Evolutionary conservation across 2,113 vertebrate species (phyloP), one percentile per base, ranked within the genome.

Genomic region (Xiphophorus couchianus): DNA sequence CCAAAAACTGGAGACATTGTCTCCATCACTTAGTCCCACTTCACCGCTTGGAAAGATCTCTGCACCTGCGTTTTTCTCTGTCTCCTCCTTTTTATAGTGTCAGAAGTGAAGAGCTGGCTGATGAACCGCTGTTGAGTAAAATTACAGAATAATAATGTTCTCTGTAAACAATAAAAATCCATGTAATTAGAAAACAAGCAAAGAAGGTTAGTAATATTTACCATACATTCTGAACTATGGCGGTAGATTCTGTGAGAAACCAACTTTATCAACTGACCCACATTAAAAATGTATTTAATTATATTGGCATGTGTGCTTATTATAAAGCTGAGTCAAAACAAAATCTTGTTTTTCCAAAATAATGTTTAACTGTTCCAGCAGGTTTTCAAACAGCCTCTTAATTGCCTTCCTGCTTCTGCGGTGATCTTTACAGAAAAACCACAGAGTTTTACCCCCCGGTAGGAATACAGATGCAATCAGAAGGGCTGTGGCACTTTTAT

Each of bases 21-120:
- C 74, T 83, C 44, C 69, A 67, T 84, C 74, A 84, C 69, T 58
- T 81, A 35, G 72, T 85, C 62, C 76, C 71, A 62, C 66, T 73
- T 86, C 33, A 66, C 63, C 79, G 30, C 39, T 29, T 82, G 12
- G 80, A 33, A 65, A 64, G 54, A 77, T 84, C 19, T 62, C 48
- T 65, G 31, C 14, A 37, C 48, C 13, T 70, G 27, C 54, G 27
- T 10, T 8, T 69, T 58, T 37, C 11, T 37, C 17, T 4, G n/a
- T 14, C 39, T 42, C 2, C 37, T 39, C 4, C 33, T 66, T 12
- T 39, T 39, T 22, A 66, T 1, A 27, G 35, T 58, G 51, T n/a
- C 22, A 25, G 51, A 58, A 58, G 51, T 58, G 25, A 58, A n/a
- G 22, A n/a, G 22, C 51, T 58, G 25, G 51, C 22, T n/a, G 25